Evolutionary conservation across 2,888 invertebrate species (phyloP).

Genomic region (Idaea dimidiata): DNA sequence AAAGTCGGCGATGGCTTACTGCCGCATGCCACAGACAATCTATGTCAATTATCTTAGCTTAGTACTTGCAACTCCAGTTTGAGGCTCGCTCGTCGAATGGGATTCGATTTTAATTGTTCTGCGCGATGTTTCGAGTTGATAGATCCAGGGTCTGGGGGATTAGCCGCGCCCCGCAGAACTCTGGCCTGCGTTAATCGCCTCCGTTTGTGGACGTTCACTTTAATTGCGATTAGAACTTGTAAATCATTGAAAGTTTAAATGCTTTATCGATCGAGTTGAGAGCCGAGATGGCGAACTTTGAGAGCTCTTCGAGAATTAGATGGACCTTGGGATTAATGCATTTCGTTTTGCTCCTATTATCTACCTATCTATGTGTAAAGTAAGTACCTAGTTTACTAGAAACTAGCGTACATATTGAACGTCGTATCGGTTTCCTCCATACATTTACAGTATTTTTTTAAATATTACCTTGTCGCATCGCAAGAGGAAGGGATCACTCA

Average conservation of each 20-base stretch:
- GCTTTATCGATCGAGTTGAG: neutral
- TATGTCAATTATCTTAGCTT: conserved; percentile 71
- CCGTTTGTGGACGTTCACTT: neutral
- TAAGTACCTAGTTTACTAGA: neutral
- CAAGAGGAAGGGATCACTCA: conserved; percentile 41
- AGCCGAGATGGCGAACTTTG: neutral
- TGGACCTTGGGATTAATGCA: conserved; percentile 19
- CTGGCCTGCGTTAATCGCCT: neutral
- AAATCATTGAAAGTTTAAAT: neutral
- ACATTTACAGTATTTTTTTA: conserved; percentile 36
- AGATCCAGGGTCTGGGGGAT: conserved; percentile 30
- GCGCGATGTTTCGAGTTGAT: conserved; percentile 39
- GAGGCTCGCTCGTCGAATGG: conserved; percentile 32
- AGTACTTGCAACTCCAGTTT: conserved; percentile 45
- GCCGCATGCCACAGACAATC: conserved; percentile 59
- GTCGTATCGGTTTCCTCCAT: conserved; percentile 17
- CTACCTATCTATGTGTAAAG: neutral
- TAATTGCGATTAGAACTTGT: conserved; percentile 4
- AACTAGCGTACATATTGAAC: neutral
- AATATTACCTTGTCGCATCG: conserved; percentile 36
- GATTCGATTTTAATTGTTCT: conserved; percentile 53
- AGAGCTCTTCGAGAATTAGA: neutral
- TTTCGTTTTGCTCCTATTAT: conserved; percentile 10
- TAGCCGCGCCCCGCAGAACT: neutral
- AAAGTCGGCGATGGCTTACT: conserved; percentile 60